Conservation (phyloP, 2,113 vertebrate genomes). For the Apodemus sylvaticus region DNA sequence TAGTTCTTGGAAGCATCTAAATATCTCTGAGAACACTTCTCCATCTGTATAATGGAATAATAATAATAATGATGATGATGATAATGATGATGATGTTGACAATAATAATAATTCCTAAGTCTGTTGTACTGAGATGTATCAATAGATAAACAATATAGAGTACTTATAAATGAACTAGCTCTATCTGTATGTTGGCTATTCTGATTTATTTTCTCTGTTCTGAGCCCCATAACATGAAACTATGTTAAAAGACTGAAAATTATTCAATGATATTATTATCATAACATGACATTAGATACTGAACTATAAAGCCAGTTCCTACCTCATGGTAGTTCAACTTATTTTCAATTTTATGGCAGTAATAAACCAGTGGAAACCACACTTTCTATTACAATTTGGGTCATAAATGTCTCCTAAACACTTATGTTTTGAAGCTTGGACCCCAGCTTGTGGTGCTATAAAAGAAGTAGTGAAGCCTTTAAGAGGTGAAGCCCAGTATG, state of each 20-base stretch:
- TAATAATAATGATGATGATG: neutral
- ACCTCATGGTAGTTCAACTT: neutral
- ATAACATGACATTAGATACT: too few relatives aligned
- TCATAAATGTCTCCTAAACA: neutral
- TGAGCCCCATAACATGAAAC: neutral
- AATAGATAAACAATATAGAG: neutral
- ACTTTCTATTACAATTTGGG: neutral
- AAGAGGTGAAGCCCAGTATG: neutral
- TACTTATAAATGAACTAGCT: neutral
- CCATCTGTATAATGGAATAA: neutral
- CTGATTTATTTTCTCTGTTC: neutral
- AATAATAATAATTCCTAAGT: neutral
- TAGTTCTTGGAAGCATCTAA: neutral
- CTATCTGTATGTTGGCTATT: neutral
- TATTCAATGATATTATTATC: too few relatives aligned
- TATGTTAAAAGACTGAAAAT: neutral
- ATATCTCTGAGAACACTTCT: neutral
- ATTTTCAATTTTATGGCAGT: neutral
- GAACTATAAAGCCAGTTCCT: neutral
- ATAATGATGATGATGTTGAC: neutral
- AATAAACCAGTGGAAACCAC: neutral
- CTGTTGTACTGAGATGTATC: neutral
- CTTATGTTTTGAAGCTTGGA: neutral
- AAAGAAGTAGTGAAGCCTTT: neutral
- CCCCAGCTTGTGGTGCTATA: neutral